phyloP scores from a whole-genome alignment of 1,140 invertebrate species.

The Lordiphosa stackelbergi region DNA sequence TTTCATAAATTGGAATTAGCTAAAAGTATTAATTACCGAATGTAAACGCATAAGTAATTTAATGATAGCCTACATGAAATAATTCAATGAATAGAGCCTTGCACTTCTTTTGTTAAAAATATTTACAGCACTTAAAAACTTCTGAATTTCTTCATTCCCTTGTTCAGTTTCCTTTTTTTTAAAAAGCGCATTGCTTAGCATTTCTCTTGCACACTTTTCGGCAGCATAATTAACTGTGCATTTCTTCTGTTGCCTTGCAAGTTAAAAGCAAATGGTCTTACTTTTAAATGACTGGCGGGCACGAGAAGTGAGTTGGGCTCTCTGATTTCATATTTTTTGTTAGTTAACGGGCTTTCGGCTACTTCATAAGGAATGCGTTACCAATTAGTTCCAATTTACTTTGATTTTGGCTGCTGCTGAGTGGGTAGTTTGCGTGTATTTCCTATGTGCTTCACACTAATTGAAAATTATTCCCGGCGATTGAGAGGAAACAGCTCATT shows the following conservation, averaged over 20 bases:
- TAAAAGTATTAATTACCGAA: too few relatives aligned
- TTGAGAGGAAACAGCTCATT: slow-evolving; percentile 16
- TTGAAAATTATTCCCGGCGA: slow-evolving; percentile 24
- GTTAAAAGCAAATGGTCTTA: slow-evolving; percentile 35
- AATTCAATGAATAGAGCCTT: too few relatives aligned
- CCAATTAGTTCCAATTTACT: slow-evolving; percentile 69
- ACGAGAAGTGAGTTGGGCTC: slow-evolving; percentile 14
- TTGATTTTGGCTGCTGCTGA: slow-evolving; percentile 48
- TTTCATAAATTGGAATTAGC: too few relatives aligned
- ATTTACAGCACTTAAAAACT: too few relatives aligned
- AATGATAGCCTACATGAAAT: too few relatives aligned
- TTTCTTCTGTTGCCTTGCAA: background rate
- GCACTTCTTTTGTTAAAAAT: too few relatives aligned
- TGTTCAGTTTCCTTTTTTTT: too few relatives aligned
- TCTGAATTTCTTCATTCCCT: too few relatives aligned
- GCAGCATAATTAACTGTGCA: slow-evolving; percentile 52
- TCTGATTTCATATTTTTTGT: slow-evolving; percentile 12
- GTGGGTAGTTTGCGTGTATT: slow-evolving; percentile 54
- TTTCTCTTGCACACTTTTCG: slow-evolving; percentile 24
- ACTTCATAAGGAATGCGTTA: slow-evolving; percentile 37
- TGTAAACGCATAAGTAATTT: too few relatives aligned
- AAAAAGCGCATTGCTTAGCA: background rate
- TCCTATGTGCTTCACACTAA: slow-evolving; percentile 44
- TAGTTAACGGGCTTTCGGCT: slow-evolving; percentile 47
- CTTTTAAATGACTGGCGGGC: slow-evolving; percentile 38